Conservation (phyloP, 2,888 invertebrate species). For the Scrobipalpa costella region DNA sequence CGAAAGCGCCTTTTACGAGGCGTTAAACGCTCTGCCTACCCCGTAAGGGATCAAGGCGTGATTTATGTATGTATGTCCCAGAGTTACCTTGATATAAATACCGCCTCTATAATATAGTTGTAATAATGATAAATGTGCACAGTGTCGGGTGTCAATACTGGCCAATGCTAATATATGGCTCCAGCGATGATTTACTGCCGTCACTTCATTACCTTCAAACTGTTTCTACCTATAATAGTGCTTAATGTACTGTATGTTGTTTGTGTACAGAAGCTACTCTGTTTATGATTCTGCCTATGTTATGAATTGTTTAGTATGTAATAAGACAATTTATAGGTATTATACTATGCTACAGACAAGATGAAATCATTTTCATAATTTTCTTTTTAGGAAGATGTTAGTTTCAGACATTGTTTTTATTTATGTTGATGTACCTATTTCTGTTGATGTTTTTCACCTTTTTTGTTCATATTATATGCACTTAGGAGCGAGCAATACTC, state of each 20-base stretch:
- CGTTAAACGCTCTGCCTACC: too few relatives aligned
- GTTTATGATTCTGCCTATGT: background rate
- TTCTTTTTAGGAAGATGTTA: too few relatives aligned
- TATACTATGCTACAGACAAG: background rate
- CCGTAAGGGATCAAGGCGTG: too few relatives aligned
- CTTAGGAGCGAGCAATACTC: too few relatives aligned
- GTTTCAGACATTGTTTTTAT: too few relatives aligned
- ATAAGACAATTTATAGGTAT: too few relatives aligned
- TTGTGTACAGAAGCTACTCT: background rate
- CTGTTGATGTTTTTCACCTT: too few relatives aligned
- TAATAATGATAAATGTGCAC: conserved; percentile 29
- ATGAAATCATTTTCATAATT: background rate
- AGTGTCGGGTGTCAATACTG: conserved; percentile 58
- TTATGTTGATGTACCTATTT: too few relatives aligned
- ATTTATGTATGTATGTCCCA: too few relatives aligned
- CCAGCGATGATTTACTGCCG: conserved; percentile 60
- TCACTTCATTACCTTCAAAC: conserved; percentile 58
- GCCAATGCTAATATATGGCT: conserved; percentile 45
- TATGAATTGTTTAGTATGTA: too few relatives aligned
- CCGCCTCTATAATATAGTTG: background rate
- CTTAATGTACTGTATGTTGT: background rate
- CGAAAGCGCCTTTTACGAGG: too few relatives aligned
- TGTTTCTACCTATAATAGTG: conserved; percentile 22
- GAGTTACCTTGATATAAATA: background rate
- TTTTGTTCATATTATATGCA: too few relatives aligned